Evolutionary conservation across 2,888 invertebrate species (phyloP), one percentile per base, ranked within the genome.

Genomic region (Hydrotaea diabolus): DNA sequence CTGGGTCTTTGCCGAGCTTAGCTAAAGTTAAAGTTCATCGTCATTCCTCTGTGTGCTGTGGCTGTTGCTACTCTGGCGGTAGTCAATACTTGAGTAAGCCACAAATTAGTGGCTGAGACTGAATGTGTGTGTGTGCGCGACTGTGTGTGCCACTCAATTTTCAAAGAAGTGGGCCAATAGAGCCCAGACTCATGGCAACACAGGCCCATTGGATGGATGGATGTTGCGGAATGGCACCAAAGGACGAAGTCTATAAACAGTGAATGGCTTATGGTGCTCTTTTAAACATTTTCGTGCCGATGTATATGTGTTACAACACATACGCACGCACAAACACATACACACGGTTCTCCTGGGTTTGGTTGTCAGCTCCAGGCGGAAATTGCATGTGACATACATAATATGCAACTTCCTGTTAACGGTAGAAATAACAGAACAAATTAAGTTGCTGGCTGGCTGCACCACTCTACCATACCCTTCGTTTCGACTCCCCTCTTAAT

Each of bases 331-430:
- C 62, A 57, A 4, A 21, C 55, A 57, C 31, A n/a, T 36, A 43
- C 69, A 15, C 46, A 23, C 11, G 69, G 15, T 15, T 21, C 64
- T 69, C 49, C 53, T 19, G 49, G 73, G 72, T 80, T 72, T 74
- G 71, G 43, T 75, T 49, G 72, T 66, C 53, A 36, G 71, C 77
- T 77, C 62, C 71, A 73, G 64, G 71, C 75, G 77, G 71, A 80
- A 80, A 80, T 75, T 84, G 71, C 71, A 72, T 77, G 36, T 49
- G 59, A 80, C 55, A 75, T 69, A 78, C 57, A 64, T 74, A 77
- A 69, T 77, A 75, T 77, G 71, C 39, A 77, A 80, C 83, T 80
- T 83, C 83, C 83, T 83, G 83, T 80, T 80, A 84, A 84, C 77
- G 77, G 77, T 77, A 77, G 77, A 80, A 80, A 62, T 75, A 80